Base-by-base conservation (phyloP, 2,888 invertebrate genomes). In the Cyrtodaria siliqua region DNA sequence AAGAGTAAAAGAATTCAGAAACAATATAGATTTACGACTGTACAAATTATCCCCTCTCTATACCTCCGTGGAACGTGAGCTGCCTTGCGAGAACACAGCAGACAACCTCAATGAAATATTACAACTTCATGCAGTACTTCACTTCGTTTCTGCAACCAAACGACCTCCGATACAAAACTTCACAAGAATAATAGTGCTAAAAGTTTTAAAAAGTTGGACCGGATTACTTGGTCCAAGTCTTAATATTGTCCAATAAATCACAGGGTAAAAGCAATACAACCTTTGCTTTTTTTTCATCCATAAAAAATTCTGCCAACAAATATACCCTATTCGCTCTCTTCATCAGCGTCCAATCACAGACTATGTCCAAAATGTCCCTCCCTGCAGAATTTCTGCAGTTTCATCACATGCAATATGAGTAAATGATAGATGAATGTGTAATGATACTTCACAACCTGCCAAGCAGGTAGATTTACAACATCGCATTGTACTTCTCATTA, bases 61-160 rank as follows among this genome's bases (percentile, higher is more conserved):
- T 38, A 23, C 47, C 60, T 68, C 74, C 68, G 44, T 69, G 59
- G 42, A 64, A 59, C 49, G 74, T 75, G 70, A 76, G 75, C 75
- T 76, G 75, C 75, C 75, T 66, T 63, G 56, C 42, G 61, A 66
- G 55, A 76, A 70, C 69, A 71, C 71, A n/a, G 40, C 56, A 66
- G 75, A 50, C 69, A 33, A 38, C 42, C 20, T 26, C 29, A 62
- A 20, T 62, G 62, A 18, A 60, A 38, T 24, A 8, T 16, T 38
- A 24, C 40, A 44, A 16, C 16, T 16, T 24, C 23, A 24, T 24
- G 27, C 38, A 62, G 33, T 33, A 42, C 33, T 52, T 26, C 62
- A 52, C 33, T 52, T n/a, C 26, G 38, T 40, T 38, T 33, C 62
- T 50, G 38, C 52, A 38, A 50, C 62, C 16, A 50, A 24, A n/a